Conservation (phyloP, 2,888 invertebrate genomes). For the Machimus rusticus region DNA sequence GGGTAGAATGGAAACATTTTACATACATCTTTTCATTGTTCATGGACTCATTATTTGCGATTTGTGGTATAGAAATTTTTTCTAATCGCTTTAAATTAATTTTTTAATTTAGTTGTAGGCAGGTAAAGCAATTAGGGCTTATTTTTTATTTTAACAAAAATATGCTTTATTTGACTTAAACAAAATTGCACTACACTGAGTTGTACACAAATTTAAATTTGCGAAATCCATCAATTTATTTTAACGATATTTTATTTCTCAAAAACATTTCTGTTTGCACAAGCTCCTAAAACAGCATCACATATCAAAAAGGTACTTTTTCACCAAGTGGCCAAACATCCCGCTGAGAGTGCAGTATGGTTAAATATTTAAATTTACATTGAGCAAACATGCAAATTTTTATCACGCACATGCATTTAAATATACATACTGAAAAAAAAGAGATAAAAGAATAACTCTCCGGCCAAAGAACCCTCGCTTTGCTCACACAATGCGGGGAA, state of each 20-base stretch:
- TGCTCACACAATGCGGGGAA: background rate
- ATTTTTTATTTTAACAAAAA: background rate
- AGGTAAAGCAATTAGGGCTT: background rate
- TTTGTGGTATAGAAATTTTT: background rate
- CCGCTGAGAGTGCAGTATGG: background rate
- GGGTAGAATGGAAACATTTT: background rate
- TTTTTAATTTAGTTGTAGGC: background rate
- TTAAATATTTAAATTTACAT: background rate
- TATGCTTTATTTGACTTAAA: background rate
- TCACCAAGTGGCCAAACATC: background rate
- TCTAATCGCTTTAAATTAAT: background rate
- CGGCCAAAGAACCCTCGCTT: background rate
- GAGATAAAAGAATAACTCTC: background rate
- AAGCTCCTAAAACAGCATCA: background rate
- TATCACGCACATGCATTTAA: background rate
- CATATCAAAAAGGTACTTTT: background rate
- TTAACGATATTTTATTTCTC: background rate
- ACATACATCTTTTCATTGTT: background rate
- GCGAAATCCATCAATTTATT: background rate
- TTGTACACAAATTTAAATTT: background rate
- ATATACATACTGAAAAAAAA: background rate
- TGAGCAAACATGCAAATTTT: background rate
- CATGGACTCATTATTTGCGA: background rate
- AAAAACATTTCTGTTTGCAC: background rate
- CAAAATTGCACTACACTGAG: background rate